A percentile compares a stretch with the other conserved stretches of the same genome.
These are phyloP conservation scores for Gallinago jamesoni DNA, from an alignment of 2,113 vertebrate species.

Conservation along the genomic window DNA sequence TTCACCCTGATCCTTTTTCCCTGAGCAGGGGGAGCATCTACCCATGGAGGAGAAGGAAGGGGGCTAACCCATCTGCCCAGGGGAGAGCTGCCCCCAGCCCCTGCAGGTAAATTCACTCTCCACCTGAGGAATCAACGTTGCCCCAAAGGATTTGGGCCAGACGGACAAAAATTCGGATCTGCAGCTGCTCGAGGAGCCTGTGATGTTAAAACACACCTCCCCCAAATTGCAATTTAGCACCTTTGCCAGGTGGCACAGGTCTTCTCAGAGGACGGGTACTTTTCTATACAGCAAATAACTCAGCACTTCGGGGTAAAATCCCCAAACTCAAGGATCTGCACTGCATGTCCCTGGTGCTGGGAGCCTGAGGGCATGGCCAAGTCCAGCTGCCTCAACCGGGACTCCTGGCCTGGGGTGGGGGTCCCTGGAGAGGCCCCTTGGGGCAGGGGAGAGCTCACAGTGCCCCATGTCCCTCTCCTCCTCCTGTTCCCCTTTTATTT, in stretches of 20 bases:
- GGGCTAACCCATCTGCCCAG: background rate
- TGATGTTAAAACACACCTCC: background rate
- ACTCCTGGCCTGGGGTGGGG: rapidly evolving
- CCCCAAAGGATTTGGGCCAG: background rate
- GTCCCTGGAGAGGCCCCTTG: background rate
- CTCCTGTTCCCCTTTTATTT: background rate
- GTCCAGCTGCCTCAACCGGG: background rate
- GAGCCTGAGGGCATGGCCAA: background rate
- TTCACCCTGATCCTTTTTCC: background rate
- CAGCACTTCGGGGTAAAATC: background rate
- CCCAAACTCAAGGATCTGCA: background rate
- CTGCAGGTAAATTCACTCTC: background rate
- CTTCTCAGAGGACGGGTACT: rapidly evolving
- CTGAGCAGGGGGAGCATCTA: background rate
- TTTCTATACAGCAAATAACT: background rate
- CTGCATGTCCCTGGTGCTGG: rapidly evolving
- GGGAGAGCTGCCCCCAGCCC: background rate
- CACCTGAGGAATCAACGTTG: rapidly evolving
- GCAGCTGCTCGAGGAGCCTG: background rate
- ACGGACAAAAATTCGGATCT: background rate
- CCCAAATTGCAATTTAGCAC: background rate
- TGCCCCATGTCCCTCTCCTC: background rate
- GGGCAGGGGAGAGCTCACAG: background rate
- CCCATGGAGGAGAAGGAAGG: rapidly evolving
- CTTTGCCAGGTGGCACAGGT: background rate